Conservation (phyloP, 2,888 invertebrate genomes). For the Drosophila atripex region DNA sequence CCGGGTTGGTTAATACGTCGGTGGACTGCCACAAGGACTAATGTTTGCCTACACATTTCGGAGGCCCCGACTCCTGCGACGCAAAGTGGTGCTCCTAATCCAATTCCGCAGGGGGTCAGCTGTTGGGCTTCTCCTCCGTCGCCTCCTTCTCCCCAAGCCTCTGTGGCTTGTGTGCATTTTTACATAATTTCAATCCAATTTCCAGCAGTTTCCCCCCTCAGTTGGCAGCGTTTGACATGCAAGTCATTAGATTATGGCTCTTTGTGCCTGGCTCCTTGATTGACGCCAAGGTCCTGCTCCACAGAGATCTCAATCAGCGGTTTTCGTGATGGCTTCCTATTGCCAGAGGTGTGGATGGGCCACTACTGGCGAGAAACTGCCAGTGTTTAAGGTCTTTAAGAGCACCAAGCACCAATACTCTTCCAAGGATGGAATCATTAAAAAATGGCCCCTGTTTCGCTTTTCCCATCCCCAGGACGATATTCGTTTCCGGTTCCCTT, state of each 20-base stretch:
- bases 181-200: neutral
- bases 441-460: neutral
- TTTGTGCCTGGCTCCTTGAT: neutral
- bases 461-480: constrained; percentile 34
- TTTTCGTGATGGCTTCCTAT: neutral
- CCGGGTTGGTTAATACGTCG: constrained; percentile 13
- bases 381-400: neutral
- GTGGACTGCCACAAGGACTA: neutral
- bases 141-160: neutral
- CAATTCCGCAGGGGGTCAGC: no score
- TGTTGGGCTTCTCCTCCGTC: neutral
- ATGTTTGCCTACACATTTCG: constrained; percentile 11
- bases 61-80: neutral
- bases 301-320: constrained; percentile 32
- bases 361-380: neutral
- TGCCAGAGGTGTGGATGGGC: neutral
- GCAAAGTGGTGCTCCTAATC: neutral
- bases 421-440: neutral
- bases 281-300: constrained; percentile 24
- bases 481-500: constrained; percentile 57
- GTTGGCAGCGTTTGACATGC: constrained; percentile 2
- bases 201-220: neutral
- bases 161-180: neutral
- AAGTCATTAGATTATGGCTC: constrained; percentile 2
- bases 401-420: neutral